Conservation (phyloP, 2,113 vertebrate species). For the Zapus hudsonius region DNA sequence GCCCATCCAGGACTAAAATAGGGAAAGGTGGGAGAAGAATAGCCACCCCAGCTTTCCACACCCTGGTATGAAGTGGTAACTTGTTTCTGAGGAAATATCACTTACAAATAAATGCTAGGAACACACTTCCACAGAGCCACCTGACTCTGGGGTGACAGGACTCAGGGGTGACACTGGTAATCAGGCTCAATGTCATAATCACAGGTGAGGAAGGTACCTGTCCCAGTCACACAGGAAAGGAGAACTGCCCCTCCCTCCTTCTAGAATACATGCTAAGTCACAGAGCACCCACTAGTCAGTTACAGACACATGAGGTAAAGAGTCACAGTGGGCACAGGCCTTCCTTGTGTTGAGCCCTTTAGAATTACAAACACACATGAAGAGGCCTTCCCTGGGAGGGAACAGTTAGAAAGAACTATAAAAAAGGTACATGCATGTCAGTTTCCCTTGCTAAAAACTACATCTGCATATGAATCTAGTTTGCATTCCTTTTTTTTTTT, state of each 20-base stretch:
- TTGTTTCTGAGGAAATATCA: neutral
- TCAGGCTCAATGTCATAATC: neutral
- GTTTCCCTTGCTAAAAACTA: slow-evolving; percentile 68
- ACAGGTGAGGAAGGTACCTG: neutral
- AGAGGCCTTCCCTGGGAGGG: neutral
- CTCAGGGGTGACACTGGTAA: neutral
- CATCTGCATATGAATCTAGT: slow-evolving; percentile 67
- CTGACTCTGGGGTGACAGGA: neutral
- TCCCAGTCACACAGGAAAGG: neutral
- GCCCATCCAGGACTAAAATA: neutral
- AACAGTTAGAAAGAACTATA: slow-evolving; percentile 46
- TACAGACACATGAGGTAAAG: neutral
- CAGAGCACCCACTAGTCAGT: neutral
- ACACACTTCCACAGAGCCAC: neutral
- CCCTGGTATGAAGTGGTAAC: neutral
- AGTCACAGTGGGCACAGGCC: neutral
- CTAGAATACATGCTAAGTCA: neutral
- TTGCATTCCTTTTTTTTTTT: slow-evolving; percentile 54
- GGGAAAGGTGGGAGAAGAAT: neutral
- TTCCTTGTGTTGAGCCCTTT: neutral
- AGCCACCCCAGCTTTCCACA: neutral
- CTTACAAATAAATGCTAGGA: neutral
- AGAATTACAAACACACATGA: neutral
- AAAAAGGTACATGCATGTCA: slow-evolving; percentile 45
- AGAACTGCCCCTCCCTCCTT: neutral